Base-by-base conservation (phyloP, 1,140 invertebrate genomes). In the Macrocentrus cingulum region DNA sequence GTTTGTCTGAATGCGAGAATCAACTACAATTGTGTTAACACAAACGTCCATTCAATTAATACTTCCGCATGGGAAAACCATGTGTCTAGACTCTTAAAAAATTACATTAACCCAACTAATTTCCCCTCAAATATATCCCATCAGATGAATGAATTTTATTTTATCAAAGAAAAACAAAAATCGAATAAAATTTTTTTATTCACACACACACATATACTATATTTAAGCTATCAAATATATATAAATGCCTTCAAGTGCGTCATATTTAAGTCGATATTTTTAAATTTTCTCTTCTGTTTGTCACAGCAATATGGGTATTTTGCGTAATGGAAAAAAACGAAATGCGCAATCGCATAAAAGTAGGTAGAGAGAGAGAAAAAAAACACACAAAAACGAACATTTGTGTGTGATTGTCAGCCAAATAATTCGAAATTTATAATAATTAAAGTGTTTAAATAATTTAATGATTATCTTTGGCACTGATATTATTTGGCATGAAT, bases 281-380 rank as follows among this genome's bases (percentile, higher is more conserved):
- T 48, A 25, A 6, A 25, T 48, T 48, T 39, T 39, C 36, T 39
- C 8, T 15, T 9, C 16, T 49, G 34, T 19, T 29, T 50, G 19
- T 49, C 11, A 20, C 36, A 39, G 11, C 36, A 42, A 7, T 8
- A 59, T 60, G 58, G 51, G 58, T 50, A 60, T 60, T 16, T 45
- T 60, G 18, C 50, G 58, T 46, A 44, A 41, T 50, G 46, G 36
- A 48, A 60, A 60, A 23, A 55, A 55, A 55, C 44, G 46, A 41
- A 39, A 23, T 20, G 19, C 51, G 18, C 51, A 36, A 41, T 55
- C 52, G 34, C 32, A 49, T 49, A n/a, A 44, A 50, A 60, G 52
- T 60, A 60, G 29, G 52, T 49, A 25, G 2, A 37, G 22, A n/a
- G 7, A 41, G 9, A 20, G 11, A 16, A 15, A 56, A 44, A n/a